Percentiles rank a stretch among this genome's conserved stretches.
These are phyloP conservation scores for Leuciscus idus DNA, from an alignment of 2,113 vertebrate genomes.

Conservation along the genomic window DNA sequence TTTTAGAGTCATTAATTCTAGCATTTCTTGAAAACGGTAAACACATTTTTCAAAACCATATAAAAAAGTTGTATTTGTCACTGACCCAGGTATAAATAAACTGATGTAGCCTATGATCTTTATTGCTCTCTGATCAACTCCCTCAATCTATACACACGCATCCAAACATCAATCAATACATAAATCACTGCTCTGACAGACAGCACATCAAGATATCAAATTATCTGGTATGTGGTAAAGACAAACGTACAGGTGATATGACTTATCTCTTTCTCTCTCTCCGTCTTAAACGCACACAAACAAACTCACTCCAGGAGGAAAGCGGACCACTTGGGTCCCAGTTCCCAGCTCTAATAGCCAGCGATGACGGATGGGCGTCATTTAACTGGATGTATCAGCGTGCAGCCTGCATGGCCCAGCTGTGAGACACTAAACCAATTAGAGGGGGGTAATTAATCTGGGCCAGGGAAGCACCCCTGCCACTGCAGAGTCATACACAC, in stretches of 20 bases:
- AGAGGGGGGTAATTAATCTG: conserved; percentile 92
- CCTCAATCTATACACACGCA: conserved; percentile 10
- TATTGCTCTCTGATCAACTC: neutral
- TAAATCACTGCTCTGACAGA: neutral
- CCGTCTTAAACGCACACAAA: conserved; percentile 18
- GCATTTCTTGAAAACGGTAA: too few relatives aligned
- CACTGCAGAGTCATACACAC: conserved; percentile 51
- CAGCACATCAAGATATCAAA: conserved; percentile 86
- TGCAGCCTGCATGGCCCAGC: conserved; percentile 85
- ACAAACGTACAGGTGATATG: conserved; percentile 68
- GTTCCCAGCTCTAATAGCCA: conserved; percentile 79
- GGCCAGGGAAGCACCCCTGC: conserved; percentile 76
- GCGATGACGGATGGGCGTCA: conserved; percentile 88
- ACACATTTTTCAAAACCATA: too few relatives aligned
- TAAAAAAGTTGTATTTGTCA: neutral
- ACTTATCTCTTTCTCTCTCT: neutral
- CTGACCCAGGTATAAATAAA: neutral
- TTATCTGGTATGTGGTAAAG: conserved; percentile 84
- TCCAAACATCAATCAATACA: conserved; percentile 15
- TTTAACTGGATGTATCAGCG: conserved; percentile 88
- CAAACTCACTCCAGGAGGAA: conserved; percentile 23
- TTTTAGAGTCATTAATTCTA: too few relatives aligned
- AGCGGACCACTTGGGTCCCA: conserved; percentile 75
- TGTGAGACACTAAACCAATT: conserved; percentile 91
- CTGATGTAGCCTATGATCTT: neutral